These are phyloP conservation scores for Stegophylla sp. DNA, from an alignment of 2,888 invertebrate species.

Conservation along the genomic window DNA sequence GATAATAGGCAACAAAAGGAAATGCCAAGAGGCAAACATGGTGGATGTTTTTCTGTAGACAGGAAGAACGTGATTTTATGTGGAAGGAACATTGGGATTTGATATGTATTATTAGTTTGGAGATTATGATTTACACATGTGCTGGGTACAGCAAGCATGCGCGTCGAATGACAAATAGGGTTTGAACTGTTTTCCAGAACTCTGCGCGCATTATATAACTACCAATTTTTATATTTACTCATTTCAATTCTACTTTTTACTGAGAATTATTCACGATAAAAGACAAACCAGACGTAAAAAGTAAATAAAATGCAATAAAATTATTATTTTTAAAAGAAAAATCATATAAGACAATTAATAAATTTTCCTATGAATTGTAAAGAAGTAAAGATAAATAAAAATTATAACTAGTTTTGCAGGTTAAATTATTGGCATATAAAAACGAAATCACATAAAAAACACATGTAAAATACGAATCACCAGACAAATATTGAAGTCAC, in stretches of 20 bases:
- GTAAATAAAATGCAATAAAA: too few relatives aligned
- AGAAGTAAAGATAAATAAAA: too few relatives aligned
- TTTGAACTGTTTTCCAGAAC: conserved; percentile 54
- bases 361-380: too few relatives aligned
- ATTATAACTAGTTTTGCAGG: too few relatives aligned
- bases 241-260: neutral
- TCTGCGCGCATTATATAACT: conserved; percentile 24
- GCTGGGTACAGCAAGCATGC: conserved; percentile 12
- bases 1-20: neutral
- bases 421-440: too few relatives aligned
- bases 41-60: neutral
- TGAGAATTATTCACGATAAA: too few relatives aligned
- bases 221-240: conserved; percentile 27
- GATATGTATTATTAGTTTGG: conserved; percentile 38
- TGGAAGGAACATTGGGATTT: conserved; percentile 11
- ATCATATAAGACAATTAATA: too few relatives aligned
- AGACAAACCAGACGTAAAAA: too few relatives aligned
- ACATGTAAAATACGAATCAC: too few relatives aligned
- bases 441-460: too few relatives aligned
- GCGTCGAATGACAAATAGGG: conserved; percentile 55
- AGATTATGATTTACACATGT: conserved; percentile 53
- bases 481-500: too few relatives aligned
- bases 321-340: too few relatives aligned
- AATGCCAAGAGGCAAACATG: neutral
- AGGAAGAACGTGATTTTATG: conserved; percentile 43